A percentile compares a stretch with the other conserved stretches of the same genome.
phyloP scores from a whole-genome alignment of 2,888 invertebrate species.

The Rhagium mordax region DNA sequence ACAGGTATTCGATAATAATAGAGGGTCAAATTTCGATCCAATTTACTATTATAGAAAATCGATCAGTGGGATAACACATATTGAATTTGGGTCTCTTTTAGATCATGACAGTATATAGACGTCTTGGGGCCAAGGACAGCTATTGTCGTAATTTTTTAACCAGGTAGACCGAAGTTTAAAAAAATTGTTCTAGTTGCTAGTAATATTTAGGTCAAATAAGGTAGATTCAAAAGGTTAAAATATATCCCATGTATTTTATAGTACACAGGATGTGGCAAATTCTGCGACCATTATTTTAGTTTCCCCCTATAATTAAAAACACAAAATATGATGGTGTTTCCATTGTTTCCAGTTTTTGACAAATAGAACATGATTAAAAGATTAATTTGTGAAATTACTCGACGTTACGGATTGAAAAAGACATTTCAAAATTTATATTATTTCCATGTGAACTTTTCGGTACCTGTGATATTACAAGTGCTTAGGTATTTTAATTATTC shows the following conservation, averaged over 20 bases:
- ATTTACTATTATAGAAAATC: constrained; percentile 10
- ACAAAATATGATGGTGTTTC: too few species aligned
- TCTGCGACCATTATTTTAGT: too few species aligned
- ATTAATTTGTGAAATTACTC: too few species aligned
- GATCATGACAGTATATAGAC: background rate
- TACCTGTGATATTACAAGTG: too few species aligned
- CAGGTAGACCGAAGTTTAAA: background rate
- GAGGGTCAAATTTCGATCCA: constrained; percentile 19
- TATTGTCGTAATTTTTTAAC: background rate
- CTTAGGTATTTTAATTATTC: too few species aligned
- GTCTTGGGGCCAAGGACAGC: background rate
- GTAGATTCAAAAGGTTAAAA: too few species aligned
- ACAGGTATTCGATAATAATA: background rate
- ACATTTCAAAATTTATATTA: too few species aligned
- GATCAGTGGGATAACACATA: constrained; percentile 17
- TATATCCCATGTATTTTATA: background rate
- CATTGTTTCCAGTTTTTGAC: too few species aligned
- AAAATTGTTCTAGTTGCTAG: background rate
- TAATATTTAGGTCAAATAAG: background rate
- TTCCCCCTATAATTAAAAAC: too few species aligned
- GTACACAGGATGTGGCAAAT: background rate
- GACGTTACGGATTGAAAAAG: too few species aligned
- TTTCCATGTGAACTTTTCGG: too few species aligned
- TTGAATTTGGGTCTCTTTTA: constrained; percentile 2
- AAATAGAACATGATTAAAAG: too few species aligned